phyloP scores from a whole-genome alignment of 1,140 invertebrate species.

The Aleiodes sp. region DNA sequence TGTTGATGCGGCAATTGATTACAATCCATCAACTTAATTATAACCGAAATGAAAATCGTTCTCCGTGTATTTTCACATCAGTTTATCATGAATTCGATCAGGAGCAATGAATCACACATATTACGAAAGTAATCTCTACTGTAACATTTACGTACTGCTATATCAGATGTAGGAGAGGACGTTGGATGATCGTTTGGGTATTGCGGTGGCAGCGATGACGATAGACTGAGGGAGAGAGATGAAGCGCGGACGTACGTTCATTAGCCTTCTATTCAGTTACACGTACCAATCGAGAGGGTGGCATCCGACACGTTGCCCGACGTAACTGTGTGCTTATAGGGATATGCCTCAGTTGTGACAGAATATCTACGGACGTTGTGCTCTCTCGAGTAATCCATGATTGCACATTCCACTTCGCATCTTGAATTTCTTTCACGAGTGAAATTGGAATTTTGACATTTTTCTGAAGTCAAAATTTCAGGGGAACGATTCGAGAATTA shows the following conservation, averaged over 20 bases:
- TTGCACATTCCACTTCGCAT: not conserved
- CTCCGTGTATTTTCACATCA: no score
- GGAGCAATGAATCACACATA: not conserved
- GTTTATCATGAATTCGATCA: not conserved
- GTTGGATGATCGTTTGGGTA: slow-evolving; percentile 39
- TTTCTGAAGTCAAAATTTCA: no score
- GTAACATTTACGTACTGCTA: not conserved
- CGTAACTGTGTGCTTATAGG: not conserved
- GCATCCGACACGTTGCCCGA: slow-evolving; percentile 50
- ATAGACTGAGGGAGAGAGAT: slow-evolving; percentile 32
- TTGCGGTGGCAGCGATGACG: slow-evolving; percentile 38
- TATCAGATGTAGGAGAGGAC: slow-evolving; percentile 3
- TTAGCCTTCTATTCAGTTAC: slow-evolving; percentile 64
- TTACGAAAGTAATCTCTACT: not conserved
- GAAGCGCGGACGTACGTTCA: slow-evolving; percentile 53
- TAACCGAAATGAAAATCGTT: no score
- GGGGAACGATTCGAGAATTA: no score
- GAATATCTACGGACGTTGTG: not conserved
- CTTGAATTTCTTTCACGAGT: no score
- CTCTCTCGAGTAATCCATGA: not conserved
- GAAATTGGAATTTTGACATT: no score
- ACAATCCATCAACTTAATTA: no score
- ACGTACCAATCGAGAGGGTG: slow-evolving; percentile 61
- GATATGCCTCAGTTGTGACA: not conserved
- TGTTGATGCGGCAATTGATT: no score